These are phyloP conservation scores for Dreissena rostriformis DNA, from an alignment of 1,140 invertebrate species.

Conservation along the genomic window DNA sequence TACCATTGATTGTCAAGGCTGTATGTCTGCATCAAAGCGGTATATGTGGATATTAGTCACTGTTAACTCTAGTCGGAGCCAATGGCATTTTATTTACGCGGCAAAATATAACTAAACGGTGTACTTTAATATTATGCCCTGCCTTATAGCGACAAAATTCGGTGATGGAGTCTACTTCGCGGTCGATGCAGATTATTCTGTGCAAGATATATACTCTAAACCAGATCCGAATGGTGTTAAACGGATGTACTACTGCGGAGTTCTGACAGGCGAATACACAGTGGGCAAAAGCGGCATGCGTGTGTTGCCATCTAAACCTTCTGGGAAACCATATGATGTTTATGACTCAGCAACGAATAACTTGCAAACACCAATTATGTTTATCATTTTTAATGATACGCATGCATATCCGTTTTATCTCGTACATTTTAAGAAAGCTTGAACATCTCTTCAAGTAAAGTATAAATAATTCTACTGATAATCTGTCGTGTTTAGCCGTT, in stretches of 20 bases:
- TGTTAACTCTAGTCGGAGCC: no score
- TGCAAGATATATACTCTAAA: slow-evolving; percentile 47
- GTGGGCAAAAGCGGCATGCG: slow-evolving; percentile 31
- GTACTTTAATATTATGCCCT: no score
- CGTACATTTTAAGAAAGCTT: neutral
- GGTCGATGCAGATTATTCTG: slow-evolving; percentile 31
- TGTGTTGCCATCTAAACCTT: slow-evolving; percentile 46
- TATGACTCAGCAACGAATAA: slow-evolving; percentile 67
- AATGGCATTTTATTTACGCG: no score
- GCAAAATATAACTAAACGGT: no score
- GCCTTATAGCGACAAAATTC: slow-evolving; percentile 21
- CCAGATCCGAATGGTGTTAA: slow-evolving; percentile 45
- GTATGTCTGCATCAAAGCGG: no score
- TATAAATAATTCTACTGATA: no score
- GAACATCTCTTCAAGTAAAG: no score
- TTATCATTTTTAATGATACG: slow-evolving; percentile 62
- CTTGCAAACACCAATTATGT: slow-evolving; percentile 50
- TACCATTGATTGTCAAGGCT: no score
- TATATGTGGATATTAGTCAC: no score
- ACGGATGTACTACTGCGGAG: slow-evolving; percentile 58
- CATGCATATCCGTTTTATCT: neutral
- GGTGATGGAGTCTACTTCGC: slow-evolving; percentile 68
- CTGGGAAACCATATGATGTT: neutral
- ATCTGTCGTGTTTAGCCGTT: no score
- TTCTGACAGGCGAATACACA: slow-evolving; percentile 63